Evolutionary conservation across 2,113 vertebrate species (phyloP).

Genomic region (Amia ocellicauda): DNA sequence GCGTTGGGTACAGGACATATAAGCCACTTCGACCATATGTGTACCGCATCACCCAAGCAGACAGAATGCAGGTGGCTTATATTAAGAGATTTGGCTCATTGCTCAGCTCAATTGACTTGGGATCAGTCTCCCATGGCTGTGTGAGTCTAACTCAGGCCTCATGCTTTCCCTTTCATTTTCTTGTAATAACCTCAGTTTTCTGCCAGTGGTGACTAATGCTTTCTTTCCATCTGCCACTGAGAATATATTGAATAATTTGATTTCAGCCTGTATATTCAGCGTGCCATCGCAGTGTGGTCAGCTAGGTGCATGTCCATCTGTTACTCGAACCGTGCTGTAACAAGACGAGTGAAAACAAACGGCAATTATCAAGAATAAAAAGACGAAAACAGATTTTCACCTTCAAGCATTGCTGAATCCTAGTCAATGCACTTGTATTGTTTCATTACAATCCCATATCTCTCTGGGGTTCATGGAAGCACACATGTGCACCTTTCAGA

Average conservation of each 20-base stretch:
- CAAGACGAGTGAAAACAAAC: too few relatives aligned
- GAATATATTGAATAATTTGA: too few relatives aligned
- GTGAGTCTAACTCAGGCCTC: neutral
- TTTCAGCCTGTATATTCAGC: too few relatives aligned
- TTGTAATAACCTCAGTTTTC: slow-evolving; percentile 6
- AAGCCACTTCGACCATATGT: neutral
- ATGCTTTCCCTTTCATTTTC: slow-evolving; percentile 20
- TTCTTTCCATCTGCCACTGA: slow-evolving; percentile 37
- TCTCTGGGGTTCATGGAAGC: too few relatives aligned
- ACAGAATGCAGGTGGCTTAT: neutral
- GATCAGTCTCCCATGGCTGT: neutral
- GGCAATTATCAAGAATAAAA: too few relatives aligned
- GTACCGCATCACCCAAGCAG: neutral
- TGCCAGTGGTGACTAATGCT: slow-evolving; percentile 29
- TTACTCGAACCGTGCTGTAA: too few relatives aligned
- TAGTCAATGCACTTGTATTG: too few relatives aligned
- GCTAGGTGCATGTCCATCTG: too few relatives aligned
- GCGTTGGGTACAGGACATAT: neutral
- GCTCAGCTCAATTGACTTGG: slow-evolving; percentile 1
- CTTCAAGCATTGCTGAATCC: too few relatives aligned
- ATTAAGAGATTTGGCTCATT: slow-evolving; percentile 2
- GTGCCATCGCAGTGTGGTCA: too few relatives aligned
- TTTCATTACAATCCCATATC: too few relatives aligned
- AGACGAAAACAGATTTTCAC: too few relatives aligned
- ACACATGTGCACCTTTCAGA: slow-evolving; percentile 20